A percentile compares a stretch with the other conserved stretches of the same genome.
These are phyloP conservation scores for Dolichoris vasculosae DNA, from an alignment of 1,140 invertebrate species.

Conservation along the genomic window DNA sequence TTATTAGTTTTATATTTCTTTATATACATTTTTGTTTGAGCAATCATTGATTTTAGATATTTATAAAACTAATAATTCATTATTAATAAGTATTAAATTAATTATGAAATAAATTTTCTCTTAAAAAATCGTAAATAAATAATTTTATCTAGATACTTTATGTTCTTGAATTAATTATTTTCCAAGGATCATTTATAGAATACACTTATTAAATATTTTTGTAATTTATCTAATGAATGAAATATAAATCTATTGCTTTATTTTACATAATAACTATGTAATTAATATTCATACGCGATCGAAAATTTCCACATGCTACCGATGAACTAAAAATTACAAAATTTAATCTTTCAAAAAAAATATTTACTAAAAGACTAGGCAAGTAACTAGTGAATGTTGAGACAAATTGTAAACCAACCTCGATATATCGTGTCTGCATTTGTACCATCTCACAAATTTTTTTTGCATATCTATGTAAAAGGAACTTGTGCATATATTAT, in stretches of 20 bases:
- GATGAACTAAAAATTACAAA: constrained; percentile 6
- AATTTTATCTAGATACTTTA: no score
- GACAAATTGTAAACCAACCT: constrained; percentile 40
- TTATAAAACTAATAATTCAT: no score
- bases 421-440: constrained; percentile 27
- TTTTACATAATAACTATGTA: background rate
- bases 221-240: background rate
- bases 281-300: background rate
- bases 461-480: constrained; percentile 47
- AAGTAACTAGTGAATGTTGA: constrained; percentile 39
- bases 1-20: no score
- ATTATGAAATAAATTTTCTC: no score
- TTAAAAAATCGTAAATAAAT: no score
- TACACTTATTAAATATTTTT: background rate
- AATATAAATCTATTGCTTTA: background rate
- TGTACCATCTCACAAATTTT: constrained; percentile 37
- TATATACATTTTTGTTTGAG: no score
- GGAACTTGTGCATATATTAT: constrained; percentile 42
- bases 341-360: constrained; percentile 22
- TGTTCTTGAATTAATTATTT: no score
- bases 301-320: background rate
- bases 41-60: no score
- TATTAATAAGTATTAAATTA: no score
- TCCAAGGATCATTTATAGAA: background rate
- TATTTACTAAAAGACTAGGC: constrained; percentile 13